Percentiles rank a stretch among this genome's conserved stretches.
These are phyloP conservation scores for Panagrolaimus sp. DNA, from an alignment of 1,140 invertebrate genomes.

Conservation along the genomic window DNA sequence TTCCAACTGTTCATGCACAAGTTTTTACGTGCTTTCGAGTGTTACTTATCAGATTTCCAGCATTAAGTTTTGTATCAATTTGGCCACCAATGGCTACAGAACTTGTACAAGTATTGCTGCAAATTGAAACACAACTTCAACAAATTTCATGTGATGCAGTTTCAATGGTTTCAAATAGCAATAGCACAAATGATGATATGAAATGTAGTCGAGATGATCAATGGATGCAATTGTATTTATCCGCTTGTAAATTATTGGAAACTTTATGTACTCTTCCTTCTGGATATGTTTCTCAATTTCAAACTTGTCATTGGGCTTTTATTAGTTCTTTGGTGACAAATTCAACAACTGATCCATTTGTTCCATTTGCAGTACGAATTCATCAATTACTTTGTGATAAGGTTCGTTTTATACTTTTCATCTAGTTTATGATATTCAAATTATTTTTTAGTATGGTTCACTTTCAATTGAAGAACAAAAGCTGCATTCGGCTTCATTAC, in stretches of 20 bases:
- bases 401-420: slow-evolving; percentile 42
- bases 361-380: slow-evolving; percentile 61
- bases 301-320: slow-evolving; percentile 87
- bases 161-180: neutral
- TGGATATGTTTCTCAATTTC: slow-evolving; percentile 79
- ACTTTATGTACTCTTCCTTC: slow-evolving; percentile 79
- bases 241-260: slow-evolving; percentile 79
- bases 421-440: slow-evolving; percentile 6
- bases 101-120: slow-evolving; percentile 77
- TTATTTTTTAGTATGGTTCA: slow-evolving; percentile 62
- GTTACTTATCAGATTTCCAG: slow-evolving; percentile 77
- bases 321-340: slow-evolving; percentile 67
- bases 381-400: slow-evolving; percentile 60
- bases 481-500: slow-evolving; percentile 65
- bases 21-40: slow-evolving; percentile 87
- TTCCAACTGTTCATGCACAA: slow-evolving; percentile 76
- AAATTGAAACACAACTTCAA: slow-evolving; percentile 82
- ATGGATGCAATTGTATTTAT: slow-evolving; percentile 79
- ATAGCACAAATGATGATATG: slow-evolving; percentile 34
- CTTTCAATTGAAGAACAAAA: slow-evolving; percentile 61
- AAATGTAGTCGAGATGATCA: slow-evolving; percentile 64
- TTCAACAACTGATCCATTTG: slow-evolving; percentile 45
- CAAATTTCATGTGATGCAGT: slow-evolving; percentile 52
- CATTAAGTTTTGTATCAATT: slow-evolving; percentile 77
- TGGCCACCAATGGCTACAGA: slow-evolving; percentile 92